These are phyloP conservation scores for Euproctis similis DNA, from an alignment of 2,888 invertebrate genomes.

Conservation along the genomic window DNA sequence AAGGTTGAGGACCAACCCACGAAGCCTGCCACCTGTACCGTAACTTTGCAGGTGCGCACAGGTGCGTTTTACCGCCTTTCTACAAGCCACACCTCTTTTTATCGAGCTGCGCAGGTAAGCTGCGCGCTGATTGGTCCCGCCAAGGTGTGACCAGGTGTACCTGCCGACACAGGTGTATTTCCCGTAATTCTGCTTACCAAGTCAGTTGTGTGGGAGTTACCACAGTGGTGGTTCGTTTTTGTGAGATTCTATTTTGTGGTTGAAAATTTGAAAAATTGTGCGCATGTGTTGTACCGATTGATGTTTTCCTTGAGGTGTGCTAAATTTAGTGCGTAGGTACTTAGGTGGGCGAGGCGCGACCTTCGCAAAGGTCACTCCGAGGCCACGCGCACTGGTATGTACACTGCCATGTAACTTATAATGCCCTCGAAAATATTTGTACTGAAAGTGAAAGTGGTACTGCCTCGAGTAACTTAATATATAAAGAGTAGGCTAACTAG, in stretches of 20 bases:
- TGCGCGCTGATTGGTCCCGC: slow-evolving; percentile 68
- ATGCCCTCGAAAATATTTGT: too few species aligned
- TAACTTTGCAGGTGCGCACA: slow-evolving; percentile 48
- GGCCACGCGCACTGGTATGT: slow-evolving; percentile 13
- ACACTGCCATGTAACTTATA: too few species aligned
- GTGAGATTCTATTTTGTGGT: slow-evolving; percentile 18
- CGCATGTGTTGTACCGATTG: slow-evolving; percentile 72
- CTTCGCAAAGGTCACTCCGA: slow-evolving; percentile 38
- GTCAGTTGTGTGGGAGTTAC: slow-evolving; percentile 28
- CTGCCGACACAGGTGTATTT: slow-evolving; percentile 52
- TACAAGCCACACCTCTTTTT: slow-evolving; percentile 58
- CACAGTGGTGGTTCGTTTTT: slow-evolving; percentile 18
- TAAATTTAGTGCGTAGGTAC: slow-evolving; percentile 62
- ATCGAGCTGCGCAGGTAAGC: slow-evolving; percentile 72
- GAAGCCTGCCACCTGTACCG: slow-evolving; percentile 35
- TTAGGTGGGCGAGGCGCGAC: slow-evolving; percentile 59
- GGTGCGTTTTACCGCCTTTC: slow-evolving; percentile 42
- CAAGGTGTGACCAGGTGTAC: slow-evolving; percentile 55
- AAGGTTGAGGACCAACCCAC: slow-evolving; percentile 42
- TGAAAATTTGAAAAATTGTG: slow-evolving; percentile 42
- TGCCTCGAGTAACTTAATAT: too few species aligned
- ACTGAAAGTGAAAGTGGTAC: too few species aligned
- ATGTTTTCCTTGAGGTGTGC: slow-evolving; percentile 74
- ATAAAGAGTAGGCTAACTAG: too few species aligned
- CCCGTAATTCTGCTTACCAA: slow-evolving; percentile 21